Base-by-base conservation (phyloP, 2,797 vertebrate genomes). In the Acrocephalus scirpaceus region DNA sequence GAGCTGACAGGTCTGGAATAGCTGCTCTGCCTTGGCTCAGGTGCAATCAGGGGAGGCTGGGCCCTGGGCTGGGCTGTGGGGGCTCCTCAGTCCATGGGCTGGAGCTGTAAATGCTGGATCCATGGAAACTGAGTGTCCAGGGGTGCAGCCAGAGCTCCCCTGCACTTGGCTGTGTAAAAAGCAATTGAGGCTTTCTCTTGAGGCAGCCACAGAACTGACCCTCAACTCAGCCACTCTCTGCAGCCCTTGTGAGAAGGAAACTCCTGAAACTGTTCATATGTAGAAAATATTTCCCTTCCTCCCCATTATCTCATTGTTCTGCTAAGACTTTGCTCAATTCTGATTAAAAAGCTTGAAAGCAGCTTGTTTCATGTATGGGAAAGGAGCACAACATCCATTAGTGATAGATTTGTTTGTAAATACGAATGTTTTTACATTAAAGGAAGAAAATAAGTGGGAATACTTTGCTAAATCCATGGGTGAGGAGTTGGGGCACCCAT, bases 1-100 rank as follows among this genome's bases (percentile, higher is more conserved):
- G 96, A 97, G 96, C 97, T 91, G 97, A 86, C 96, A 96, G 97
- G 84, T 95, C 83, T 94, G 96, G 90, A 96, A 94, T 92, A 83
- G 96, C 95, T 91, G 96, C 77, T 97, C 87, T 70, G 92, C 51
- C 22, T 4, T 4, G 65, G 23, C 17, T 19, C 56, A 4, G 92
- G 73, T 10, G 66, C 91, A 66, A 29, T 78, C 79, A 10, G 40
- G 16, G 62, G 61, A 6, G 13, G 3, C 51, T 1, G 38, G 73
- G 87, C 53, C 22, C 0, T 2, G 92, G 80, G 76, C 6, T 18
- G 54, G 48, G 8, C 20, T 0, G 5, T 1, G 19, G 70, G 82
- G 36, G 7, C 26, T 5, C 5, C 4, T 29, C 2, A 5, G 36
- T 18, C n/a, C 16, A 1, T 3, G 67, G 86, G 48, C 32, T 44